Evolutionary conservation across 1,140 invertebrate species (phyloP), one percentile per base, ranked within the genome.

Genomic region (Palaemon carinicauda): DNA sequence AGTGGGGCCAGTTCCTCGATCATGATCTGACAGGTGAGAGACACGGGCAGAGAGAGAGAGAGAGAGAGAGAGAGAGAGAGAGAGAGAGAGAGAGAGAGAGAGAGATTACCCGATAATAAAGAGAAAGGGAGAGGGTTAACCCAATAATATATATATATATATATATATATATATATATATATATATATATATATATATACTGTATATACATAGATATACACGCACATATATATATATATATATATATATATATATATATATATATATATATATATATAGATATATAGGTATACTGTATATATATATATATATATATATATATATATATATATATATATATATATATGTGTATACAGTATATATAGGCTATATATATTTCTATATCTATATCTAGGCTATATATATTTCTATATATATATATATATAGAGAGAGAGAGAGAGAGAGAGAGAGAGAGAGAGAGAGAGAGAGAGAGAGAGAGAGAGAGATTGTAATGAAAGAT

Each of bases 1-100:
- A 97, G 90, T 91, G 90, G 89, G 90, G 90, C 0, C 90, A 91
- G 87, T 91, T 91, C 75, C 82, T 91, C 21, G 90, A 91, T 75
- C 90, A 91, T 60, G 91, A 91, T 78, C 69, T 91, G 33, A 90
- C 90, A 1, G 87, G 89, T 89, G 31, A 87, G 89, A 69, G 17
- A 17, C 1, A 60, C 3, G 10, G 73, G 15, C 5, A 9, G 27
- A 0, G 19, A 12, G 71, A 24, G 71, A 29, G 19, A n/a, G 31
- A 1, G 56, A 27, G 27, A 33, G 69, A 73, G n/a, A 27, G 27
- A 27, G 69, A 73, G 29, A 33, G 27, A 17, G 69, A 41, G 33
- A 41, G 33, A 41, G 33, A 41, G 33, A 41, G 33, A 60, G n/a
- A 60, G n/a, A 19, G 5, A 60, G n/a, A 60, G n/a, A 19, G 5